Conservation (phyloP, 2,113 vertebrate genomes). For the Larimichthys crocea region DNA sequence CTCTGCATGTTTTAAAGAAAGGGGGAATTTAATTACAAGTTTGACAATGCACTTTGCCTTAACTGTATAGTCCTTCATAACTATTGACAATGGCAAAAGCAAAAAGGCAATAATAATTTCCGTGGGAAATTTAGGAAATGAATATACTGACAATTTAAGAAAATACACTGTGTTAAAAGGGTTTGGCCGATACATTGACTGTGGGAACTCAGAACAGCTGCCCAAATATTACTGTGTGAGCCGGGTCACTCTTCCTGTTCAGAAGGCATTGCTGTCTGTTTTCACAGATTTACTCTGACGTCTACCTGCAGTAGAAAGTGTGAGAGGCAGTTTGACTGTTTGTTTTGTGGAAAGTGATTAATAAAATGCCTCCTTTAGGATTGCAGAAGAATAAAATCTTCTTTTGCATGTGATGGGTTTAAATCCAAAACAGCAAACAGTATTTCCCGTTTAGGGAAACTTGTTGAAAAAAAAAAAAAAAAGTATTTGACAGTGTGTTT, state of each 20-base stretch:
- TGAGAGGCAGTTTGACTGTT: neutral
- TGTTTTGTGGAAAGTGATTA: neutral
- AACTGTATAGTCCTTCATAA: neutral
- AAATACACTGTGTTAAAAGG: neutral
- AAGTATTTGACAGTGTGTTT: too few species aligned
- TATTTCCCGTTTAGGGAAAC: too few species aligned
- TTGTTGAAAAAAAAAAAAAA: too few species aligned
- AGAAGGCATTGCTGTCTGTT: neutral
- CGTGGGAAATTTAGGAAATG: constrained; percentile 7
- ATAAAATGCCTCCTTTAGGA: neutral
- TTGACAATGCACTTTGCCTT: constrained; percentile 47
- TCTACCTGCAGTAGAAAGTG: neutral
- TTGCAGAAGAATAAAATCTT: neutral
- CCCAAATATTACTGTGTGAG: constrained; percentile 35
- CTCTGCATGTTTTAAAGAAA: constrained; percentile 44
- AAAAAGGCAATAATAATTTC: neutral
- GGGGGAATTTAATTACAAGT: constrained; percentile 46
- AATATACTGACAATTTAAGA: neutral
- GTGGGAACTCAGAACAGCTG: constrained; percentile 48
- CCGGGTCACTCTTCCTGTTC: constrained; percentile 23
- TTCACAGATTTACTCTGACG: constrained; percentile 32
- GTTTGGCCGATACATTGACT: neutral
- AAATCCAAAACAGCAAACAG: too few species aligned
- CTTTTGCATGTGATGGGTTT: too few species aligned
- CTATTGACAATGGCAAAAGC: constrained; percentile 31